A percentile compares a stretch with the other conserved stretches of the same genome.
Evolutionary conservation across 2,113 vertebrate genomes (phyloP).

Genomic region (Bufo gargarizans): DNA sequence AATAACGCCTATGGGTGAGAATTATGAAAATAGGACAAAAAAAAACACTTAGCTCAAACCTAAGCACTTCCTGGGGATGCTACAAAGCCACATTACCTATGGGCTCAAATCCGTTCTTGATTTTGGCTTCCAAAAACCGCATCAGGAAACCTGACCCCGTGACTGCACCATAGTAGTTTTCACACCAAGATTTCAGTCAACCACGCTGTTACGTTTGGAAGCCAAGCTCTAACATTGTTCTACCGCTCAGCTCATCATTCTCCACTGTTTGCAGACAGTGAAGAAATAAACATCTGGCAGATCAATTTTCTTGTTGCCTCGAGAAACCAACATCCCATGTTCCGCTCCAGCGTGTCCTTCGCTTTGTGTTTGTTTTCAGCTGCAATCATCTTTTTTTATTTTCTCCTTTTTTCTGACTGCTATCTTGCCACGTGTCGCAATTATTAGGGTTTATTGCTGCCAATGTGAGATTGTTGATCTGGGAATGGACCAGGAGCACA

Average conservation of each 20-base stretch:
- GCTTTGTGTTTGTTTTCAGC: background rate
- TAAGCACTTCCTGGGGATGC: no score
- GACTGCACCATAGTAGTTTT: background rate
- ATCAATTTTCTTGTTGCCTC: background rate
- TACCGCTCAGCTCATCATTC: background rate
- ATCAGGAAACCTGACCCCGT: no score
- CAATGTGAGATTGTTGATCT: no score
- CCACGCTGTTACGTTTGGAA: background rate
- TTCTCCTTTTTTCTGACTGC: background rate
- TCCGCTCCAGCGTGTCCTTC: background rate
- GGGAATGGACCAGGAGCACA: no score
- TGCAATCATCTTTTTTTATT: background rate
- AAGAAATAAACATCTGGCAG: background rate
- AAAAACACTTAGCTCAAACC: no score
- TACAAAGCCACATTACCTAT: no score
- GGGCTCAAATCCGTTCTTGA: no score
- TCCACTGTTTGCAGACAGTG: background rate
- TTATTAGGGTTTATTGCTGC: background rate
- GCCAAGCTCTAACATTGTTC: background rate
- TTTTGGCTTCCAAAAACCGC: no score
- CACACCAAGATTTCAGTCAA: background rate
- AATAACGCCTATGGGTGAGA: no score
- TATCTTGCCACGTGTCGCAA: background rate
- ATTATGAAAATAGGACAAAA: no score
- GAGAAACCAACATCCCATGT: background rate